Base-by-base conservation (phyloP, 2,113 vertebrate species). In the Notothenia rossii region DNA sequence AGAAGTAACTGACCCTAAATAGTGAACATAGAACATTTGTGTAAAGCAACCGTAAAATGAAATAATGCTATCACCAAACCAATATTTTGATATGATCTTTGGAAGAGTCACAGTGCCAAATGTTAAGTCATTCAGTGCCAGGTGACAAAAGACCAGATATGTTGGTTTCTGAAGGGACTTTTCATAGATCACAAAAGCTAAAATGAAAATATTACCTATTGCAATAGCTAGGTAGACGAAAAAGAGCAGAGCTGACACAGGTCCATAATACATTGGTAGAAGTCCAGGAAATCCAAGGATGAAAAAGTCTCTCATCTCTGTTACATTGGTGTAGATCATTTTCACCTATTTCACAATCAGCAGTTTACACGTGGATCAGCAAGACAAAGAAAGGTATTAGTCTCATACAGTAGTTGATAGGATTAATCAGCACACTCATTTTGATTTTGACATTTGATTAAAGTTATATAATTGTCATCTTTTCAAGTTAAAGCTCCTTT, bases 1-100 rank as follows among this genome's bases (percentile, higher is more conserved):
- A 33, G 92, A 95, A 6, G 79, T 88, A 0, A 82, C 83, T 9
- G 92, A 49, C 11, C 92, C 92, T 49, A 94, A 72, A 77, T 88
- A 92, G 67, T 94, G 92, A 17, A 94, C 87, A 79, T 94, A 92
- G 73, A 88, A 94, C 93, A 94, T 94, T 68, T 95, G 94, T 1
- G 51, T 29, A 18, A 94, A 93, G 62, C 93, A 95, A 0, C 59
- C 80, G 2, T 75, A 48, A 63, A 93, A 95, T 6, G 89, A 89
- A 54, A 92, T 80, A 7, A 74, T 3, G 2, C 46, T n/a, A 7
- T 86, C 40, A 48, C 58, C 85, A 58, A 87, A 84, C 92, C 90
- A 93, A n/a, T 92, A 94, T 56, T 70, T 92, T 25, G 87, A 50
- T 17, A 93, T 92, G 63, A 92, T 79, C 81, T 85, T 92, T 1